Base-by-base conservation (phyloP, 1,140 invertebrate genomes). In the Calosoma granatense region DNA sequence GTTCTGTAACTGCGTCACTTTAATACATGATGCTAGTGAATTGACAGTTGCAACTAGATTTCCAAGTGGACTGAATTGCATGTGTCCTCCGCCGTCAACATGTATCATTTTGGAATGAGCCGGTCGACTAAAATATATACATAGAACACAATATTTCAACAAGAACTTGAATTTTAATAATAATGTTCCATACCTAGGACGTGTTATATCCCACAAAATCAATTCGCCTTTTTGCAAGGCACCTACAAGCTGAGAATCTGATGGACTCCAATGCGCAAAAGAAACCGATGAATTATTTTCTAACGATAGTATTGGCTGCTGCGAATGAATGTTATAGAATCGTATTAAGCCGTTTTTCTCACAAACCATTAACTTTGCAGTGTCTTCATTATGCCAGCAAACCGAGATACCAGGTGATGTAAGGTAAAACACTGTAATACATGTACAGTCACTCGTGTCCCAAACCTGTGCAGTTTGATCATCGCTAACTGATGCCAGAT, bases 381-480 rank as follows among this genome's bases (percentile, higher is more conserved):
- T 75, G 67, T 89, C 86, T 55, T 85, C 81, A 23, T 70, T 70
- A 68, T 89, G 86, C 77, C 83, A 86, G 60, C 78, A 79, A 0
- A 85, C 80, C n/a, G 77, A 75, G 17, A 53, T 73, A 39, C 81
- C 82, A 57, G 87, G 80, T 4, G 86, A 85, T n/a, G 78, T 78
- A 9, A 90, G 70, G 54, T 76, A 74, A 68, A 88, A 84, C 19
- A 75, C 79, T 30, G 75, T 70, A 20, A 77, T 64, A 60, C 74
- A 77, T 64, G 78, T 74, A 59, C 75, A 72, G 53, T 77, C 76
- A 39, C 80, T 76, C 41, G 75, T 68, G 0, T 74, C 66, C 86
- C 86, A 90, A 19, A 90, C 68, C 63, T 80, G 78, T 66, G 85
- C 88, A 0, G 83, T 85, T 41, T 82, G 79, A 69, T 90, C 88